Percentiles rank a stretch among this genome's conserved stretches.
phyloP scores from a whole-genome alignment of 2,888 invertebrate species.

The Dryobotodes eremita region DNA sequence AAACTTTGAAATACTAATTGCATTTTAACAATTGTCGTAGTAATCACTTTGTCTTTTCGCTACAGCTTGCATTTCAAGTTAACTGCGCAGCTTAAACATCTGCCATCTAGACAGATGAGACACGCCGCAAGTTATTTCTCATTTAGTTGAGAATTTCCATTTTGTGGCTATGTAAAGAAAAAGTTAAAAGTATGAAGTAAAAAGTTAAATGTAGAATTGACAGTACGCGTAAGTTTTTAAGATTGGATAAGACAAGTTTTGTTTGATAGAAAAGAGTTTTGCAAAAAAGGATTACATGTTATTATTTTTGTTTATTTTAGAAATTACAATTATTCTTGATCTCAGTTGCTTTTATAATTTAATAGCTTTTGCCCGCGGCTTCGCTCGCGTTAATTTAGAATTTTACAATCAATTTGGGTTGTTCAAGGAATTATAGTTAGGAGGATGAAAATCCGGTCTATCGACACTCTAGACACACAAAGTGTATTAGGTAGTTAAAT shows the following conservation, averaged over 20 bases:
- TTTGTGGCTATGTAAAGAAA: constrained; percentile 18
- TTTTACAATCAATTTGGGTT: too few relatives aligned
- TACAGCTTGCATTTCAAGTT: constrained; percentile 49
- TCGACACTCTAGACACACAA: too few relatives aligned
- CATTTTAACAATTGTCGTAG: constrained; percentile 51
- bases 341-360: not conserved
- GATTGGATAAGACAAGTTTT: not conserved
- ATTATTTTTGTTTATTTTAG: not conserved
- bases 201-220: not conserved
- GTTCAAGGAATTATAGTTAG: too few relatives aligned
- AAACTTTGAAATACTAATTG: constrained; percentile 53
- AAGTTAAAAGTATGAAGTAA: constrained; percentile 8
- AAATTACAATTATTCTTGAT: not conserved
- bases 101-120: constrained; percentile 32
- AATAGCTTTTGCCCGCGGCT: too few relatives aligned
- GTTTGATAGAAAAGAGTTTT: not conserved
- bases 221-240: not conserved
- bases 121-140: constrained; percentile 49
- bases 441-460: too few relatives aligned
- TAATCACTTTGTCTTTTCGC: constrained; percentile 35
- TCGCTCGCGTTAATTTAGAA: too few relatives aligned
- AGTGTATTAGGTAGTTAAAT: too few relatives aligned
- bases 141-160: constrained; percentile 53
- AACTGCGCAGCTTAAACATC: constrained; percentile 51
- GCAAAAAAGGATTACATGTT: not conserved